phyloP scores from a whole-genome alignment of 2,113 vertebrate genomes.

The Alouatta palliata region DNA sequence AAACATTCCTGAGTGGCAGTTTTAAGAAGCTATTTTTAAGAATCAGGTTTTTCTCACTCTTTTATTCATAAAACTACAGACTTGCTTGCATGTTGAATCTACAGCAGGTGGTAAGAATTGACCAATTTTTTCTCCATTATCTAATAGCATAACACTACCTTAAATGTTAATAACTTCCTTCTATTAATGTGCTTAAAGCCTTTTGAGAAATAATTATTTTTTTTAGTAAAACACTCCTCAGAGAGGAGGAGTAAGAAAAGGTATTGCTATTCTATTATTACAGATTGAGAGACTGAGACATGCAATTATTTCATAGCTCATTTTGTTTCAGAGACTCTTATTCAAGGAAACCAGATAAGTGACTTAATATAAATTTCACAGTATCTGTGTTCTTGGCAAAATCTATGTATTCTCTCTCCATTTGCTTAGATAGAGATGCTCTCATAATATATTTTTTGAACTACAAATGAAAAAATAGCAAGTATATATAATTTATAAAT shows the following conservation, averaged over 20 bases:
- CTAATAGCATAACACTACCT: background rate
- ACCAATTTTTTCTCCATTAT: slow-evolving; percentile 12
- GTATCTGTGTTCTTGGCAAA: background rate
- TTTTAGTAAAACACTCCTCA: background rate
- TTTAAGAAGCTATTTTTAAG: slow-evolving; percentile 15
- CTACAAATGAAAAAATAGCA: background rate
- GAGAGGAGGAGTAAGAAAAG: background rate
- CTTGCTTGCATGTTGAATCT: background rate
- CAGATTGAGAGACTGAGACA: background rate
- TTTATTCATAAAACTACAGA: background rate
- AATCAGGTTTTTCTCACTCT: background rate
- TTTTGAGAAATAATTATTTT: slow-evolving; percentile 29
- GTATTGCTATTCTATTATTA: slow-evolving; percentile 19
- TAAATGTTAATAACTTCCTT: slow-evolving; percentile 22
- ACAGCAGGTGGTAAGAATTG: background rate
- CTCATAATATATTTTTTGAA: background rate
- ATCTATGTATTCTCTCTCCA: background rate
- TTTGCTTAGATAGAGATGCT: background rate
- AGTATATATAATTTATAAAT: background rate
- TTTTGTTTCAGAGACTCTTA: slow-evolving; percentile 30
- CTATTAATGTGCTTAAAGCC: background rate
- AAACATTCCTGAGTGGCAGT: background rate
- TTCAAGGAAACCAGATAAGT: background rate
- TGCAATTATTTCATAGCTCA: slow-evolving; percentile 24
- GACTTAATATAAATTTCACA: background rate